Evolutionary conservation across 2,888 invertebrate species (phyloP), one percentile per base, ranked within the genome.

Genomic region (Parelbella ahira): DNA sequence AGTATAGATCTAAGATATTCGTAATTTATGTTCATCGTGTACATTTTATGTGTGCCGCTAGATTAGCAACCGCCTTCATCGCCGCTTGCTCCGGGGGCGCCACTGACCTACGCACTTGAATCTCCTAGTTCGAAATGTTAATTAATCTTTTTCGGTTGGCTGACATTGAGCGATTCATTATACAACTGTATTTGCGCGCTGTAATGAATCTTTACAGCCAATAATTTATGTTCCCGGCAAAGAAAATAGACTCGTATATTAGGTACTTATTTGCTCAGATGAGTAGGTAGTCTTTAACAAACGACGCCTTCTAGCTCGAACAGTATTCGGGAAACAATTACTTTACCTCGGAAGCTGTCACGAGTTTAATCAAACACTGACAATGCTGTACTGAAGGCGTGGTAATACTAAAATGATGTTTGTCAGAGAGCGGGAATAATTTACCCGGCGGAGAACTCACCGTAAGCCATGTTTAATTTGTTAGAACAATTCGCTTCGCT

Each of bases 91-190:
- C n/a, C n/a, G n/a, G n/a, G n/a, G 9, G 15, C 32, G 12, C n/a
- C 18, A 33, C 11, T 20, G 25, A 41, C 19, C 25, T 33, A 33
- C 25, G 25, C 39, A 32, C 32, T 39, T 25, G 12, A 37, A 10
- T 8, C 13, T 32, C 20, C 13, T 27, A 33, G 13, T 25, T 41
- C 27, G 21, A 41, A 33, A 21, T 33, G 33, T 33, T 33, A 27
- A 41, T 41, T 41, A 27, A 33, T 41, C 41, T 41, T 41, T 41
- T 37, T 41, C 10, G 20, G 33, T 10, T 27, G 20, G 20, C 10
- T 41, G 41, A 33, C 41, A 33, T 27, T 33, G 21, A 41, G 27
- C 41, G 41, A 41, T 41, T 33, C 33, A 20, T 41, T 41, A 33
- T 33, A 41, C 41, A 27, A 41, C 25, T 41, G 33, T 41, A 41